Evolutionary conservation across 2,888 invertebrate species (phyloP).

Genomic region (Xanthorhoe spadicearia): DNA sequence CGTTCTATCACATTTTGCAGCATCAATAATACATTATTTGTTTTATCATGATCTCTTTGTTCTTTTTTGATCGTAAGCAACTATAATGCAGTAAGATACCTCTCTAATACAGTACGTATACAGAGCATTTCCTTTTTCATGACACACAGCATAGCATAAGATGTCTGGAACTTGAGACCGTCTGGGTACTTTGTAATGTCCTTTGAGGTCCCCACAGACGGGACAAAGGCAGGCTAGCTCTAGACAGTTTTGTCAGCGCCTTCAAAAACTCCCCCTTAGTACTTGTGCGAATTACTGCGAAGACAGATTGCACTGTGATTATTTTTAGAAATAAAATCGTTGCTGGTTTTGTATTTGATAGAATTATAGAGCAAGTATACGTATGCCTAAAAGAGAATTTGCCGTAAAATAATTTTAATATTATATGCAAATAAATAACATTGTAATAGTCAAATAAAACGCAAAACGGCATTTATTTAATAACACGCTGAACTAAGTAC

Average conservation of each 20-base stretch:
- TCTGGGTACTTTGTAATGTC: slow-evolving; percentile 31
- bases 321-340: not conserved
- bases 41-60: no score
- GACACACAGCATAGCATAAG: not conserved
- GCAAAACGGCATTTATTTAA: not conserved
- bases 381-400: not conserved
- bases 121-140: not conserved
- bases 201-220: slow-evolving; percentile 28
- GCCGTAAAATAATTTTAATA: not conserved
- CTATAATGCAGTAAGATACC: no score
- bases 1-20: no score
- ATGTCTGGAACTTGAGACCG: slow-evolving; percentile 34
- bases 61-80: no score
- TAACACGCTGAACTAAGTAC: not conserved
- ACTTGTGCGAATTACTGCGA: slow-evolving; percentile 7
- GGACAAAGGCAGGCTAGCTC: slow-evolving; percentile 28
- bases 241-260: slow-evolving; percentile 27
- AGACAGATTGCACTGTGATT: not conserved
- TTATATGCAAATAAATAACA: no score
- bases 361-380: not conserved
- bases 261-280: slow-evolving; percentile 17
- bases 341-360: not conserved
- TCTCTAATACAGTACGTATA: not conserved
- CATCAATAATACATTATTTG: no score
- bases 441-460: no score